Evolutionary conservation across 2,113 vertebrate genomes (phyloP), one percentile per base, ranked within the genome.

Genomic region (Strigops habroptila): DNA sequence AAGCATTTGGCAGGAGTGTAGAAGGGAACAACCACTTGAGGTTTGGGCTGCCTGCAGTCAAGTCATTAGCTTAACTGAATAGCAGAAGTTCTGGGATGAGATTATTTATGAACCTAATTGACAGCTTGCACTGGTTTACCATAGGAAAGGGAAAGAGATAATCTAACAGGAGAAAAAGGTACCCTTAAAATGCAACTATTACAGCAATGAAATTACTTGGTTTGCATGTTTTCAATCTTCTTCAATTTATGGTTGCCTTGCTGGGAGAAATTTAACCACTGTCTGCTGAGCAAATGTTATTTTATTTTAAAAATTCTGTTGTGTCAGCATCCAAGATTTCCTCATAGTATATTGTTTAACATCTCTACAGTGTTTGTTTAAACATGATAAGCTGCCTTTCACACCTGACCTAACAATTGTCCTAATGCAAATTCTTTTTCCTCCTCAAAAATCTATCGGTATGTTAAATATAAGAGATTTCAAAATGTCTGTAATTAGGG

Each of bases 91-190:
- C 74, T 87, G 84, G 75, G 46, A 86, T 77, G 63, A 78, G 81
- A 57, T 91, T 90, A 86, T 88, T 93, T 81, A 59, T 71, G 59
- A 90, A 87, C 68, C 59, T 82, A 93, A 94, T 86, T 96, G 90
- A 75, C 48, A 86, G 62, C 51, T 48, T 94, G 46, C 31, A 48
- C 63, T 65, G 60, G 28, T 73, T 93, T 90, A 86, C 85, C 75
- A 65, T 65, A 70, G 65, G 59, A 89, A 88, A 86, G 46, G 31
- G n/a, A 88, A 90, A 88, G 53, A 82, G 46, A 65, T 19, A 79
- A 86, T 69, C 52, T 70, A 90, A 76, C 14, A 59, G 65, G 44
- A 74, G 64, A 33, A 90, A 92, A 89, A 70, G 14, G 46, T 62
- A n/a, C 28, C 19, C 25, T 86, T 65, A 76, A 90, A 86, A 80